Evolutionary conservation across 2,797 vertebrate species (phyloP), one percentile per base, ranked within the genome.

Genomic region (Anabas testudineus): DNA sequence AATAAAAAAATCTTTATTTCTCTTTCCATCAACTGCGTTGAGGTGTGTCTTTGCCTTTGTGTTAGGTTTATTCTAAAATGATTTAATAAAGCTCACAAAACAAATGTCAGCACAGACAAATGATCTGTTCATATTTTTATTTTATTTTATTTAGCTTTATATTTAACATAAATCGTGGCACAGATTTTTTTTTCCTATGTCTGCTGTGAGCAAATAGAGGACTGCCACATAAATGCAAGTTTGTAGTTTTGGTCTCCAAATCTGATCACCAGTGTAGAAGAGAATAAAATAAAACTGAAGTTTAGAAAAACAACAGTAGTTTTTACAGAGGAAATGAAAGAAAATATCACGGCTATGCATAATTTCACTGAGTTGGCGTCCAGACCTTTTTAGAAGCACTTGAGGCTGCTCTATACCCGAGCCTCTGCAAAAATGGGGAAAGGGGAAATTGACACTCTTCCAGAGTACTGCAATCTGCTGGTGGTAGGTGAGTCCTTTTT

Each of bases 361-460:
- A 67, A 71, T 71, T 80, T 68, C 56, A 68, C 67, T 58, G 51
- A 74, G 53, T 53, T 60, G 62, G 49, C 63, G 37, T 52, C 24
- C 19, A 46, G 52, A 76, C 32, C 37, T 73, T 71, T 76, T 55
- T 73, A 65, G 34, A 55, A 73, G 47, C 77, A 76, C 67, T 83
- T 68, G 62, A 78, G 63, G 34, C 59, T 7, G 59, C 80, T 70
- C 70, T 45, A 46, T 78, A 76, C 65, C 30, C 55, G 57, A 26
- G 14, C 32, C 61, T 45, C 36, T 64, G 47, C 51, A 37, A 75
- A 85, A 59, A 61, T 14, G 37, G 37, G 39, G 13, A 48, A 42
- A 43, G 18, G 8, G n/a, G 42, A 64, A 30, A 84, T 81, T 67
- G 79, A 83, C 72, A 42, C 69, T 74, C 51, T 5, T 49, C 22